Base-by-base conservation (phyloP, 1,140 invertebrate genomes). In the Conopomorpha cramerella region DNA sequence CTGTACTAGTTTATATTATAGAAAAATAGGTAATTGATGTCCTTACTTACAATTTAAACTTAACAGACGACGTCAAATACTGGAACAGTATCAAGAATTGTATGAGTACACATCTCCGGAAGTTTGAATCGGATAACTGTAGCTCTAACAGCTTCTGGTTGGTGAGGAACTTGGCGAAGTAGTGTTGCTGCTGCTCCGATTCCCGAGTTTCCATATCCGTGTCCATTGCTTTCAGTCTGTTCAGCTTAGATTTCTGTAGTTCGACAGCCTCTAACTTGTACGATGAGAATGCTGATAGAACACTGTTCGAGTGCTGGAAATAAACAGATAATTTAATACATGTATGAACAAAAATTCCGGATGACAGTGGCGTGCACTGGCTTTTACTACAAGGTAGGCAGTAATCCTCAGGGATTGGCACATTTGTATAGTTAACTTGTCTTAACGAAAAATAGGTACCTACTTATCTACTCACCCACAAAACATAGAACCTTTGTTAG, bases 111-210 rank as follows among this genome's bases (percentile, higher is more conserved):
- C 93, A 96, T 63, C 96, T 84, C 27, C 97, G 81, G 62, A 99
- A 99, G 66, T 96, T 97, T 0, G 93, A 90, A 77, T 99, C 97
- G 18, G 92, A 94, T 23, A 99, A 68, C 71, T 99, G 96, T 1
- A 99, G 76, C 55, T 98, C 93, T 31, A 99, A 71, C 6, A 99
- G 78, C 78, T 98, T 98, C 58, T 96, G 93, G 81, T 95, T 99
- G 4, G 97, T 99, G 1, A 99, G 77, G 72, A 96, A 99, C 80
- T 99, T 99, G 8, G 96, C 92, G 82, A 99, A 99, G 68, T 96
- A 99, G 49, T 88, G 83, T 19, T 78, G 77, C 39, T 73, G 80
- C 56, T 82, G 82, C 15, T 36, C 71, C 45, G 41, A 66, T 52
- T 49, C 72, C 45, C 43, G 57, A 62, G 51, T 73, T 45, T 45